Conservation (phyloP, 2,888 invertebrate species). For the Eucriotettix oculatus region DNA sequence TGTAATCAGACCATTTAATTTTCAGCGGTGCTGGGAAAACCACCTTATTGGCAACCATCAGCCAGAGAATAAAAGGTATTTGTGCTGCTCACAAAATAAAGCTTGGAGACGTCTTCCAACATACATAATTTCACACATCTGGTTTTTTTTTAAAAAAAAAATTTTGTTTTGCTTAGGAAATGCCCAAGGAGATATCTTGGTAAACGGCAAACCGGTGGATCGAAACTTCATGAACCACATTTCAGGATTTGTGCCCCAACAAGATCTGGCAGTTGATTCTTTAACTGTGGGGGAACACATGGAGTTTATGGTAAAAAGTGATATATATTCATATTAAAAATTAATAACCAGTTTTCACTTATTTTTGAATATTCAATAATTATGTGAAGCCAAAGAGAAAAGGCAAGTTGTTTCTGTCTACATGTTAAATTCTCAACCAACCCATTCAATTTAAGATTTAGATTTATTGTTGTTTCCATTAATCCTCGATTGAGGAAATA, state of each 20-base stretch:
- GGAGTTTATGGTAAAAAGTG: conserved; percentile 55
- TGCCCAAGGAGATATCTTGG: conserved; percentile 47
- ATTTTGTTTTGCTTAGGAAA: conserved; percentile 29
- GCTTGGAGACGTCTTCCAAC: background rate
- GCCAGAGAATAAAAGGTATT: conserved; percentile 46
- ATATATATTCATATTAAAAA: no score
- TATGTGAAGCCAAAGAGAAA: no score
- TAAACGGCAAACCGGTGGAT: conserved; percentile 48
- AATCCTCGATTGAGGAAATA: no score
- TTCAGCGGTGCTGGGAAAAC: conserved; percentile 63
- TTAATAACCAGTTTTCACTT: no score
- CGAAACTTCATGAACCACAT: conserved; percentile 50
- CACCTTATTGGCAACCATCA: conserved; percentile 53
- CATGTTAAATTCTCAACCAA: no score
- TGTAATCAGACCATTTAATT: conserved; percentile 1
- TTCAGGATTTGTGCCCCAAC: conserved; percentile 75
- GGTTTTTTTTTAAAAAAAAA: no score
- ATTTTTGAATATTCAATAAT: no score
- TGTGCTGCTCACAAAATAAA: background rate
- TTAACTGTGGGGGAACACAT: conserved; percentile 70
- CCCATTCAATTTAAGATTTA: no score
- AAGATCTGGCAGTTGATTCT: conserved; percentile 62
- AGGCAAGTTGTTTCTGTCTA: no score
- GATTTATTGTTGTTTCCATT: no score
- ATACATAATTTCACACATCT: conserved; percentile 4